These are phyloP conservation scores for Neodiprion lecontei DNA, from an alignment of 1,140 invertebrate genomes.

Conservation along the genomic window DNA sequence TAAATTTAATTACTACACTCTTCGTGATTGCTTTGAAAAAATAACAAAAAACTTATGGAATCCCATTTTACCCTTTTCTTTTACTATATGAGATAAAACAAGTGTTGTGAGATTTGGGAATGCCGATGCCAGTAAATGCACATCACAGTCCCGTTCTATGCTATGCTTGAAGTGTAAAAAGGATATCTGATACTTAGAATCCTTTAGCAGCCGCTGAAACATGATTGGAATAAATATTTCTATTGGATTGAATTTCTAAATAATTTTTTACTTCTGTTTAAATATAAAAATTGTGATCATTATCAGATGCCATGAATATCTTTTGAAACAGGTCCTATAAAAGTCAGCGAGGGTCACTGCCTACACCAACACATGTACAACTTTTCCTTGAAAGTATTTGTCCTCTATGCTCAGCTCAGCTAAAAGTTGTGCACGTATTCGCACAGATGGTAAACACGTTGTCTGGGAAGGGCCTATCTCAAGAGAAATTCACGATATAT, in stretches of 20 bases:
- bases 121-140: neutral
- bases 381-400: neutral
- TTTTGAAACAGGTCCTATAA: neutral
- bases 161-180: neutral
- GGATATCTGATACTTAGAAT: neutral
- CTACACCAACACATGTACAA: neutral
- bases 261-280: neutral
- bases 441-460: neutral
- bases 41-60: neutral
- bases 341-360: neutral
- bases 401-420: too few species aligned
- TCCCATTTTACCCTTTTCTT: neutral
- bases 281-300: neutral
- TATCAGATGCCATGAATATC: neutral
- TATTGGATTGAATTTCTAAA: neutral
- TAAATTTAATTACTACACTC: neutral
- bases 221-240: neutral
- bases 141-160: neutral
- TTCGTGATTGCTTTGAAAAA: neutral
- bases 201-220: neutral
- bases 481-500: neutral
- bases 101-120: neutral
- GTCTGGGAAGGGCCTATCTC: neutral
- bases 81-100: neutral
- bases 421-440: neutral